These are phyloP conservation scores for Paraplagusia blochii DNA, from an alignment of 2,113 vertebrate species.

Conservation along the genomic window DNA sequence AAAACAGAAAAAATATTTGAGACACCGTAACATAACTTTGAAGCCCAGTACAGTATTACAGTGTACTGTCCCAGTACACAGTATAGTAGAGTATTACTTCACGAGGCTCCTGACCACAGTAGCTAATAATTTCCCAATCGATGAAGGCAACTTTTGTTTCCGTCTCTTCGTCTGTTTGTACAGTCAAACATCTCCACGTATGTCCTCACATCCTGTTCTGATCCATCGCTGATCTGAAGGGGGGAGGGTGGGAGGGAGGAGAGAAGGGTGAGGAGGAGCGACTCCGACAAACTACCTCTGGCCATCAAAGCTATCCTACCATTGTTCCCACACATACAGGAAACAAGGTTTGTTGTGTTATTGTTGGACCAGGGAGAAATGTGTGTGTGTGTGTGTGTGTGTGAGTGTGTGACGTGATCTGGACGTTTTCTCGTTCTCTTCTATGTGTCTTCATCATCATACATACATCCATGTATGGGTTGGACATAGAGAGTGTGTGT, in stretches of 20 bases:
- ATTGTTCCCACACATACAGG: constrained; percentile 76
- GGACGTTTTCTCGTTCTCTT: not conserved
- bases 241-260: constrained; percentile 39
- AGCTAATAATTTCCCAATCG: too few species aligned
- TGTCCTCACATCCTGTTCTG: constrained; percentile 36
- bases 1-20: too few species aligned
- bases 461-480: too few species aligned
- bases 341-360: constrained; percentile 75
- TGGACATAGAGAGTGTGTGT: not conserved
- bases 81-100: too few species aligned
- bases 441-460: too few species aligned
- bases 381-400: constrained; percentile 25
- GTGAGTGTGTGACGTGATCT: constrained; percentile 14
- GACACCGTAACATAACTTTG: too few species aligned
- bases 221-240: constrained; percentile 55
- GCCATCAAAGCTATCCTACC: constrained; percentile 78
- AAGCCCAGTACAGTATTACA: too few species aligned
- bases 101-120: too few species aligned
- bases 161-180: too few species aligned
- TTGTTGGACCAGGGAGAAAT: constrained; percentile 72
- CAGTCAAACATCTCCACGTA: not conserved
- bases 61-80: too few species aligned
- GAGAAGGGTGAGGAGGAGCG: constrained; percentile 41
- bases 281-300: constrained; percentile 58
- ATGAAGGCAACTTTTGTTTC: too few species aligned